phyloP scores from a whole-genome alignment of 2,888 invertebrate genomes.

The Oscheius onirici region DNA sequence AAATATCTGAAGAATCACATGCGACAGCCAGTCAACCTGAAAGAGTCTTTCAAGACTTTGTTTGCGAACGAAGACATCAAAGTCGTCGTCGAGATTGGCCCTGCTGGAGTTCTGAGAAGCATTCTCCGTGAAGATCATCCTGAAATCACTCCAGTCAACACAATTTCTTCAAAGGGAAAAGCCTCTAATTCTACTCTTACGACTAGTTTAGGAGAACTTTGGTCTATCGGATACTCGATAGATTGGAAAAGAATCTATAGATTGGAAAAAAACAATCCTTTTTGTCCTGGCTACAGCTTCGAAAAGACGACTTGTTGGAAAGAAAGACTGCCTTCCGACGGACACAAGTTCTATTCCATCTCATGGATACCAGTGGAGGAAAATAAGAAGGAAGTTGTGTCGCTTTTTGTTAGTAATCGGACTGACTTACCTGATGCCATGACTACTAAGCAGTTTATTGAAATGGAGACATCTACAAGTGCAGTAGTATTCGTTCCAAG shows the following conservation, averaged over 20 bases:
- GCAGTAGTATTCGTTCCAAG: neutral
- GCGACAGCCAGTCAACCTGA: conserved; percentile 52
- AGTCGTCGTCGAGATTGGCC: conserved; percentile 63
- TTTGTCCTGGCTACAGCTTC: conserved; percentile 48
- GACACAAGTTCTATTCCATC: conserved; percentile 18
- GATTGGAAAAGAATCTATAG: conserved; percentile 25
- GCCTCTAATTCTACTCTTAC: conserved; percentile 20
- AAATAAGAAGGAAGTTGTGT: neutral
- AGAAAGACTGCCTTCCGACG: neutral
- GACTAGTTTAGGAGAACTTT: conserved; percentile 45
- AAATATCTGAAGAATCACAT: conserved; percentile 58
- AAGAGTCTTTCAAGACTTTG: conserved; percentile 46
- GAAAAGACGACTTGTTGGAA: conserved; percentile 37
- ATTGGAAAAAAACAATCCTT: conserved; percentile 15
- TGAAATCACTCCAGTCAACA: conserved; percentile 38
- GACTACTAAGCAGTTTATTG: neutral
- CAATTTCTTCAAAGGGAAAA: conserved; percentile 43
- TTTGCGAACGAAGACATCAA: conserved; percentile 34
- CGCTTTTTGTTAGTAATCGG: neutral
- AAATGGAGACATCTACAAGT: neutral
- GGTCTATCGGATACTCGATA: conserved; percentile 46
- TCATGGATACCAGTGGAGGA: conserved; percentile 1
- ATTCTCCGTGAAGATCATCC: conserved; percentile 42
- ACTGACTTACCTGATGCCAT: neutral
- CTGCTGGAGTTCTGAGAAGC: conserved; percentile 56